Percentiles rank a stretch among this genome's conserved stretches.
Evolutionary conservation across 2,113 vertebrate genomes (phyloP).

Genomic region (Capra hircus): DNA sequence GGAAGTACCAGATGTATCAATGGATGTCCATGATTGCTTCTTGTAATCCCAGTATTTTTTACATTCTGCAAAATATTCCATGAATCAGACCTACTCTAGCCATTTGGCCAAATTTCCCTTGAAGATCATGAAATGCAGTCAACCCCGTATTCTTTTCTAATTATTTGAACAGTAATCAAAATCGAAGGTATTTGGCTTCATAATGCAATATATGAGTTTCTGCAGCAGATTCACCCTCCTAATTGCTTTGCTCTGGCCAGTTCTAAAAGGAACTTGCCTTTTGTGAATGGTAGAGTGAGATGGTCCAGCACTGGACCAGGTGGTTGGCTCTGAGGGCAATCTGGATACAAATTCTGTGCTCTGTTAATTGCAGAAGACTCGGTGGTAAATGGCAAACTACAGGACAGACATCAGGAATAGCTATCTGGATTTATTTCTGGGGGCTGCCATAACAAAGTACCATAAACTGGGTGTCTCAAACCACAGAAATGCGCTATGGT

Average conservation of each 20-base stretch:
- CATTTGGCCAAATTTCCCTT: neutral
- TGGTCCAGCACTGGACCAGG: neutral
- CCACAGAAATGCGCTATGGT: neutral
- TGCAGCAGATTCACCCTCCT: neutral
- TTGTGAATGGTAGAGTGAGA: neutral
- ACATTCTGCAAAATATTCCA: neutral
- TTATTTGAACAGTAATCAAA: neutral
- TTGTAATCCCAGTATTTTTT: neutral
- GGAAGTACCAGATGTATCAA: neutral
- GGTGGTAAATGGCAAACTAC: neutral
- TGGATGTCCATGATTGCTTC: neutral
- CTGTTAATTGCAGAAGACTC: neutral
- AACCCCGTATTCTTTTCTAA: neutral
- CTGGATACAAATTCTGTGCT: slow-evolving; percentile 26
- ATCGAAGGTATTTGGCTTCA: neutral
- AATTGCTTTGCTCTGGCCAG: slow-evolving; percentile 13
- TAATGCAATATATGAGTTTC: neutral
- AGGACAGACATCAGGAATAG: neutral
- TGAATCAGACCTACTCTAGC: neutral
- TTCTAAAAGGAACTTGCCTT: slow-evolving; percentile 7
- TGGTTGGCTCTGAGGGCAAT: neutral
- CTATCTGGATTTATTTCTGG: neutral
- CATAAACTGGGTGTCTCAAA: neutral
- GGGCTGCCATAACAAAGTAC: neutral
- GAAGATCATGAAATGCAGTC: neutral